These are phyloP conservation scores for Caenorhabditis plicata DNA, from an alignment of 2,888 invertebrate genomes.

Conservation along the genomic window DNA sequence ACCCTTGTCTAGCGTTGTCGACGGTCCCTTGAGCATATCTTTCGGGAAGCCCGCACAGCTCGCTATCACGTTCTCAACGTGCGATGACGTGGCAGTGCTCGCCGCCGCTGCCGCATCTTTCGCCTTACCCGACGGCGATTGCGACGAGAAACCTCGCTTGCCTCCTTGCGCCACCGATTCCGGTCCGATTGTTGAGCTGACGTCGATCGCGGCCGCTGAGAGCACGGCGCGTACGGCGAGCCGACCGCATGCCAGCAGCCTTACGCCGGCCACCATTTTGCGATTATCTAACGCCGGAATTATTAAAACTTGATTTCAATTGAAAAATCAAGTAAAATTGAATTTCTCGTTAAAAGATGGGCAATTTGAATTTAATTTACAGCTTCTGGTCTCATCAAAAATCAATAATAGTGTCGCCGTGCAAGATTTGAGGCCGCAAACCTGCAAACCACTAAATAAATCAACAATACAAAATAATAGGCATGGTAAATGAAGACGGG, in stretches of 20 bases:
- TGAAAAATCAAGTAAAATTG: background rate
- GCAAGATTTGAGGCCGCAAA: no score
- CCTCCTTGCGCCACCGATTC: slow-evolving; percentile 17
- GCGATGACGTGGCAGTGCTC: slow-evolving; percentile 10
- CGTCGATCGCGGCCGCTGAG: slow-evolving; percentile 40
- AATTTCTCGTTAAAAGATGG: background rate
- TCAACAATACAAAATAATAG: no score
- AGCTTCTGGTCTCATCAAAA: slow-evolving; percentile 9
- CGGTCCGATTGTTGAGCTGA: slow-evolving; percentile 17
- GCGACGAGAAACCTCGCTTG: slow-evolving; percentile 8
- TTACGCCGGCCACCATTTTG: slow-evolving; percentile 45
- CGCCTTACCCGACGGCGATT: slow-evolving; percentile 10
- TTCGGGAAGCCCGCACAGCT: slow-evolving; percentile 63
- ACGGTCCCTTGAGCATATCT: slow-evolving; percentile 54
- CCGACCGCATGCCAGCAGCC: slow-evolving; percentile 48
- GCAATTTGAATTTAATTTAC: background rate
- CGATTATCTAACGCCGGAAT: slow-evolving; percentile 26
- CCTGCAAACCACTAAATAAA: no score
- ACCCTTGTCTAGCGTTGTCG: slow-evolving; percentile 70
- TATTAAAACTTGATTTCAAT: background rate
- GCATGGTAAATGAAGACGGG: no score
- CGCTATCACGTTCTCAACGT: slow-evolving; percentile 48
- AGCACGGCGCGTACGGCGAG: slow-evolving; percentile 51
- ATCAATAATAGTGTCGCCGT: no score
- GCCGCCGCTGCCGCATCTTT: slow-evolving; percentile 17